Evolutionary conservation across 2,888 invertebrate genomes (phyloP), one percentile per base, ranked within the genome.

Genomic region (Tipula unca): DNA sequence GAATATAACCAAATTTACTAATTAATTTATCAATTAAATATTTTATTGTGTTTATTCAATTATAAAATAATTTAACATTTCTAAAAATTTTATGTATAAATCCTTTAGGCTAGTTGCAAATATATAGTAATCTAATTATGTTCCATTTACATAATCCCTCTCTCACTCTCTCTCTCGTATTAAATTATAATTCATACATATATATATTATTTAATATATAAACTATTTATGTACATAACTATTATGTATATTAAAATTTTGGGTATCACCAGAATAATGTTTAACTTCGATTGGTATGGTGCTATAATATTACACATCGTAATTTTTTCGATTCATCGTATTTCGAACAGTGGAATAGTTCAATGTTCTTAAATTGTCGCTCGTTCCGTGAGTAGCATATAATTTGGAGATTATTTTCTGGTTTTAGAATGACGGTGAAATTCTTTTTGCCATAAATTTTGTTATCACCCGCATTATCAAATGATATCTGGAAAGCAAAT

Each of bases 371-470:
- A 17, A 83, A 83, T 83, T 83, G 83, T 14, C 83, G 29, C 17
- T 14, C 83, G 6, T 29, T 32, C 32, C 35, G 29, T 17, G 83
- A 83, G 35, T 83, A 83, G 35, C 83, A 83, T 83, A 83, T 83
- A 83, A 83, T 83, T 83, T 83, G 83, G n/a, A 83, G 35, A 17
- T 32, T 83, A n/a, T 83, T 29, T 35, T 83, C 83, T n/a, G 83
- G 83, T 83, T 83, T 83, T 32, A 83, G 32, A 14, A 83, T 83
- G n/a, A 83, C 83, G 29, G 83, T 83, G 32, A 83, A 83, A 83
- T 83, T 83, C n/a, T 83, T 83, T 8, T 83, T 83, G n/a, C 83
- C 83, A 35, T 83, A 83, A 83, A 83, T 83, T 35, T 83, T 83
- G n/a, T 32, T 29, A 32, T 83, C 35, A 14, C 83, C 83, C 29